A percentile compares a stretch with the other conserved stretches of the same genome.
Conservation (phyloP, 2,797 vertebrate species). For the Neoniphon sammara region DNA sequence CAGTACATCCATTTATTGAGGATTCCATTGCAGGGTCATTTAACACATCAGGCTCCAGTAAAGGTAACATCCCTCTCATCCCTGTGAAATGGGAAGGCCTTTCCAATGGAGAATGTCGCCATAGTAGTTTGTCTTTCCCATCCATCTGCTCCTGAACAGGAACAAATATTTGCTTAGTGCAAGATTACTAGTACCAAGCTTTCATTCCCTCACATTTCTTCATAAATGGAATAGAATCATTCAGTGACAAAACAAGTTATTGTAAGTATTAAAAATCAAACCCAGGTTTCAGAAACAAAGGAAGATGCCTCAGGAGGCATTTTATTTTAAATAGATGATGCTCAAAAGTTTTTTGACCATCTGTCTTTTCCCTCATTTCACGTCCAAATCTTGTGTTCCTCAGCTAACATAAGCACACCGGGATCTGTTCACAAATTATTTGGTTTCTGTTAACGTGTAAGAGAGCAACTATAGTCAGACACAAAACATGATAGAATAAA, state of each 20-base stretch:
- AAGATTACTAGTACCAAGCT: too few species aligned
- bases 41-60: conserved; percentile 48
- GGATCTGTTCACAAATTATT: background rate
- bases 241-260: too few species aligned
- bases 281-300: too few species aligned
- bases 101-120: conserved; percentile 52
- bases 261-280: too few species aligned
- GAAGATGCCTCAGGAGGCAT: too few species aligned
- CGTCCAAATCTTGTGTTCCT: background rate
- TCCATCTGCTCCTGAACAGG: conserved; percentile 81
- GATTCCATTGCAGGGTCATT: conserved; percentile 72
- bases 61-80: conserved; percentile 50
- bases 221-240: too few species aligned
- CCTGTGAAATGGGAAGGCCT: conserved; percentile 34
- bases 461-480: too few species aligned
- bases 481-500: too few species aligned
- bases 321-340: too few species aligned
- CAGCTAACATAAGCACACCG: background rate
- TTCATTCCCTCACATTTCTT: too few species aligned
- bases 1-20: conserved; percentile 47
- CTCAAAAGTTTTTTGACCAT: too few species aligned
- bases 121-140: conserved; percentile 56
- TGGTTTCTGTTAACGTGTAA: too few species aligned
- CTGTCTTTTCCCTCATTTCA: background rate
- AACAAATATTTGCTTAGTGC: conserved; percentile 13